Evolutionary conservation across 2,888 invertebrate species (phyloP).

Genomic region (Sepiola atlantica): DNA sequence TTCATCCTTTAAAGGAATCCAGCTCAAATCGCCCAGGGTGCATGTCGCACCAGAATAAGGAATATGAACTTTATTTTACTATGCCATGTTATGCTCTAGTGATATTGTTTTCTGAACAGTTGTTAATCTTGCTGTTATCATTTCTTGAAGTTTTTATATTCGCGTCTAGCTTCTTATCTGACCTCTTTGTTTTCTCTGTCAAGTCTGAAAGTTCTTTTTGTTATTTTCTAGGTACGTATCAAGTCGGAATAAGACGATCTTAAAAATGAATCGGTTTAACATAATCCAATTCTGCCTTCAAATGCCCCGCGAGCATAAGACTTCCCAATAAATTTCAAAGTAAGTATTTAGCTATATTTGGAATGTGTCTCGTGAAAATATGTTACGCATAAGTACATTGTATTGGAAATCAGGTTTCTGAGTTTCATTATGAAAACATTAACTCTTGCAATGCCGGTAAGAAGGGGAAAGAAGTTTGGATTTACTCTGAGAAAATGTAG

Average conservation of each 20-base stretch:
- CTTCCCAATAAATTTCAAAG: not conserved
- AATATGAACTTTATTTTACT: too few species aligned
- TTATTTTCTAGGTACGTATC: not conserved
- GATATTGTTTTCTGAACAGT: too few species aligned
- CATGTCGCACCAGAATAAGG: too few species aligned
- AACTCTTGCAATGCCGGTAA: not conserved
- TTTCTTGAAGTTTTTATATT: too few species aligned
- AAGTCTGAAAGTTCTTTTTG: not conserved
- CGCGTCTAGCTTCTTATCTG: too few species aligned
- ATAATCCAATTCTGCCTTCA: slow-evolving; percentile 1
- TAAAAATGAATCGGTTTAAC: not conserved
- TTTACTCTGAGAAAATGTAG: too few species aligned
- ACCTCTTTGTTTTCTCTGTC: too few species aligned
- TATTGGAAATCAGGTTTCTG: not conserved
- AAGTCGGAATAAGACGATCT: not conserved
- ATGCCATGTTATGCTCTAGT: too few species aligned
- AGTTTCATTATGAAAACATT: not conserved
- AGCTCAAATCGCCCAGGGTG: too few species aligned
- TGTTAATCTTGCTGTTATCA: too few species aligned
- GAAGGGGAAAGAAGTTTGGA: not conserved
- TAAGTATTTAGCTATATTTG: not conserved
- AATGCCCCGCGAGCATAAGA: not conserved
- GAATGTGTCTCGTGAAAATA: not conserved
- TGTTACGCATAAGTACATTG: not conserved
- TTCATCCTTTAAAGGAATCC: too few species aligned